phyloP scores from a whole-genome alignment of 2,888 invertebrate species.

The Nephrotoma flavescens region DNA sequence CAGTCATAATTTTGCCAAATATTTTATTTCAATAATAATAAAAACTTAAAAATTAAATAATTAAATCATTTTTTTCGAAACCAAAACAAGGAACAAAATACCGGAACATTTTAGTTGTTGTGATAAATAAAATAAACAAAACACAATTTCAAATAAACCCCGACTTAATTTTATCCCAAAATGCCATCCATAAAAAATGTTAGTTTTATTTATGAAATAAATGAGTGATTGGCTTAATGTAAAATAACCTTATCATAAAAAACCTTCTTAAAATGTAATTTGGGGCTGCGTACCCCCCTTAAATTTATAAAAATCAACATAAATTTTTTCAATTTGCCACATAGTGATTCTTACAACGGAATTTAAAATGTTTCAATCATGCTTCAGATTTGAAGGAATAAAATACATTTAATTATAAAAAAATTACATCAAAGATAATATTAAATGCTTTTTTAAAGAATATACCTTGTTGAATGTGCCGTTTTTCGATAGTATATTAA shows the following conservation, averaged over 20 bases:
- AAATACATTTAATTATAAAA: neutral
- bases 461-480: neutral
- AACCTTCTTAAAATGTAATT: neutral
- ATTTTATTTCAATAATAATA: neutral
- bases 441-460: neutral
- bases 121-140: neutral
- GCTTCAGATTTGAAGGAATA: neutral
- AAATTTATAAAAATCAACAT: neutral
- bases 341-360: neutral
- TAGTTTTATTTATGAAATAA: neutral
- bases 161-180: neutral
- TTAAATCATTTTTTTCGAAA: neutral
- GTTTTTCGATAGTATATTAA: neutral
- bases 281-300: neutral
- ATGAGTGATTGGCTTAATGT: neutral
- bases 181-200: neutral
- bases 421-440: neutral
- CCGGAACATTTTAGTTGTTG: neutral
- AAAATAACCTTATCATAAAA: neutral
- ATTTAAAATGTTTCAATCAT: neutral
- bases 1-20: constrained; percentile 3
- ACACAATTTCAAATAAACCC: neutral
- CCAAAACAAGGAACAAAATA: neutral
- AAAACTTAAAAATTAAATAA: neutral
- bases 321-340: neutral